A percentile compares a stretch with the other conserved stretches of the same genome.
These are phyloP conservation scores for Vireo griseus DNA, from an alignment of 2,797 vertebrate species.

Conservation along the genomic window DNA sequence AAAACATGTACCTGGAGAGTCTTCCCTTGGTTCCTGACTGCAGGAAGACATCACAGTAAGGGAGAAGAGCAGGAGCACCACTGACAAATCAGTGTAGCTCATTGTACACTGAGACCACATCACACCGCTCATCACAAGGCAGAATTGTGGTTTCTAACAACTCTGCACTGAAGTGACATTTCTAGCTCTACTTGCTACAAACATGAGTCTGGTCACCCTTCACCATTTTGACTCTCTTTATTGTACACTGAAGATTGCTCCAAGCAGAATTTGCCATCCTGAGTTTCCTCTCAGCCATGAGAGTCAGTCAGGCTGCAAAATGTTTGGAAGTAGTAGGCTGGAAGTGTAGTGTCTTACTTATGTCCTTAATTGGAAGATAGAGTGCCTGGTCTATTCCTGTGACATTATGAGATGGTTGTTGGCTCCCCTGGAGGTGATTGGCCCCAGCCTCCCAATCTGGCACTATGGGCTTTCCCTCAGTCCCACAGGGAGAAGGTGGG, in stretches of 20 bases:
- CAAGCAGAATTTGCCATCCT: background rate
- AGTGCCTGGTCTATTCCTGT: background rate
- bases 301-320: background rate
- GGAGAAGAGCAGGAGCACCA: background rate
- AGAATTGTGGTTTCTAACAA: background rate
- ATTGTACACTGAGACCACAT: background rate
- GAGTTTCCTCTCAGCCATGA: rapidly evolving
- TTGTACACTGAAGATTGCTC: background rate
- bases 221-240: background rate
- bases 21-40: background rate
- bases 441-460: background rate
- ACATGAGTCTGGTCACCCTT: background rate
- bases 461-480: background rate
- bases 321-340: background rate
- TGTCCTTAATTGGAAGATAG: background rate
- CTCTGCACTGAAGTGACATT: background rate
- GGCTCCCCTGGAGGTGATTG: background rate
- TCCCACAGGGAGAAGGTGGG: background rate
- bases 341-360: background rate
- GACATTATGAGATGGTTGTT: background rate
- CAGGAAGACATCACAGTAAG: background rate
- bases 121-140: background rate
- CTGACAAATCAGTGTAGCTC: background rate
- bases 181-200: background rate
- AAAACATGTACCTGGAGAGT: background rate